Conservation (phyloP, 2,113 vertebrate species). For the Grantiella picta region DNA sequence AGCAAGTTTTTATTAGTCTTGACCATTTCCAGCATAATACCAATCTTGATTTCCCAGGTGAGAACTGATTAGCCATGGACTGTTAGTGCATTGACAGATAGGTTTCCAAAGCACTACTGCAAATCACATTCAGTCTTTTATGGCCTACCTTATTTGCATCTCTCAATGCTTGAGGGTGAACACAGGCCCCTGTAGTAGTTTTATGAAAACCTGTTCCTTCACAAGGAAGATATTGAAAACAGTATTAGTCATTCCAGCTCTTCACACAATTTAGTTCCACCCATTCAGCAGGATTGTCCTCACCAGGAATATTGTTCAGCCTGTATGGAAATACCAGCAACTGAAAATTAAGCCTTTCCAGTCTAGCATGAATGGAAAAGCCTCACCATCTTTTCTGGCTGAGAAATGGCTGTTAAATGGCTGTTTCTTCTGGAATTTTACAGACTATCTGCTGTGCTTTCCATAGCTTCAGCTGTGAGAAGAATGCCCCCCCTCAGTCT, state of each 20-base stretch:
- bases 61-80: background rate
- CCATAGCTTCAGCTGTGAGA: background rate
- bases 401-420: background rate
- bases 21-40: background rate
- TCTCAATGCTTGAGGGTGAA: background rate
- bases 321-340: background rate
- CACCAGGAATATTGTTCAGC: background rate
- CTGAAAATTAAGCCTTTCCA: background rate
- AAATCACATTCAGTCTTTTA: background rate
- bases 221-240: background rate
- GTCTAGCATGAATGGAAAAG: background rate
- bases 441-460: background rate
- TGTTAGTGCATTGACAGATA: background rate
- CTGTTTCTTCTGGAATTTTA: background rate
- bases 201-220: constrained; percentile 23
- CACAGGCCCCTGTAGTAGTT: background rate
- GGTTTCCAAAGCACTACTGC: background rate
- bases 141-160: background rate
- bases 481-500: background rate
- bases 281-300: background rate
- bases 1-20: background rate
- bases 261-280: background rate
- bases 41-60: background rate
- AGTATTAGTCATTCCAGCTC: background rate
- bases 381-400: background rate